Base-by-base conservation (phyloP, 2,888 invertebrate genomes). In the Spilosoma lubricipeda region DNA sequence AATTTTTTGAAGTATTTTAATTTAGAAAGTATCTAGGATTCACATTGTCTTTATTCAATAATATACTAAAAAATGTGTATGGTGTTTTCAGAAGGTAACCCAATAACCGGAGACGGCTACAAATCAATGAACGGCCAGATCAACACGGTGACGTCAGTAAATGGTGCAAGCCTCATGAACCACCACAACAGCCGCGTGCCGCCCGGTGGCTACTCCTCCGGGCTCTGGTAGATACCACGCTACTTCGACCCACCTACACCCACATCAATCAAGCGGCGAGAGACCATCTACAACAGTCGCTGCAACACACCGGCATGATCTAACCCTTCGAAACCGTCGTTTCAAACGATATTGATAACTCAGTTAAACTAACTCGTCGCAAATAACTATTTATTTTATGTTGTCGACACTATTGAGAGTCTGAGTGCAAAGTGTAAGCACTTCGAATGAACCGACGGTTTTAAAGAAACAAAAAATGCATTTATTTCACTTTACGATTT, bases 191-290 rank as follows among this genome's bases (percentile, higher is more conserved):
- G 92, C 89, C 97, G 97, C 90, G 97, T 97, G 82, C 97, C 97
- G 71, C 97, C 97, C 71, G 97, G 97, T 85, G 97, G 97, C 70
- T 97, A 93, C 90, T 97, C 97, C 81, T 97, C 97, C 82, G 97
- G 97, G 82, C 96, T 97, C 82, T 97, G 97, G 97, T 97, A 97
- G 96, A 90, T 87, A 78, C 70, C 71, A 77, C 52, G 75, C 74
- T 77, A 72, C 72, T 67, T 76, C 73, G 78, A 81, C 78, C 86
- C 85, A 82, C 82, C 82, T 76, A 80, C 82, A 82, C 82, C 73
- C 36, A 77, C 78, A 77, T 80, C 84, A 72, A 81, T 81, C 80
- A 78, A 80, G 78, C 87, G 85, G 82, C 86, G 78, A 76, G 77
- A 73, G 85, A 84, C 82, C 85, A 81, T 72, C 84, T 81, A 80